These are phyloP conservation scores for Papilio demoleus DNA, from an alignment of 2,888 invertebrate species.

Conservation along the genomic window DNA sequence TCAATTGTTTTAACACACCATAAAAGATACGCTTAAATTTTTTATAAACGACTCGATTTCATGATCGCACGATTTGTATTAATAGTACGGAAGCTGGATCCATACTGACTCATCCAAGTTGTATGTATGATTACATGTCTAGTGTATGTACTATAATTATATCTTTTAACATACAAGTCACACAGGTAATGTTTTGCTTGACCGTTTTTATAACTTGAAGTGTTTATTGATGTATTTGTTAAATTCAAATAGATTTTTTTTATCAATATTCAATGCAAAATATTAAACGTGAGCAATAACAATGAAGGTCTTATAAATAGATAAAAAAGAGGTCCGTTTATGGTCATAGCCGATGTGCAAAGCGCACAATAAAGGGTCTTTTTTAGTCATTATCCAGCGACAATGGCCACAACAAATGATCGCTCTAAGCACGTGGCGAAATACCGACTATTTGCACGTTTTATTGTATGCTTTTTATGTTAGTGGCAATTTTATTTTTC, in stretches of 20 bases:
- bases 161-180: too few species aligned
- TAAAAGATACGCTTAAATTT: conserved; percentile 6
- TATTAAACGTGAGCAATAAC: conserved; percentile 40
- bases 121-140: too few species aligned
- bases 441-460: conserved; percentile 33
- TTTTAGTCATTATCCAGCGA: conserved; percentile 62
- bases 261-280: conserved; percentile 30
- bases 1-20: background rate
- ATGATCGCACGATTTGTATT: background rate
- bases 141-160: too few species aligned
- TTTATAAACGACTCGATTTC: conserved; percentile 11
- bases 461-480: conserved; percentile 11
- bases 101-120: background rate
- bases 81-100: background rate
- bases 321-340: conserved; percentile 54
- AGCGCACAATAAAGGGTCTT: conserved; percentile 53
- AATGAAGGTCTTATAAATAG: conserved; percentile 46
- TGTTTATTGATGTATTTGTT: too few species aligned
- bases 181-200: too few species aligned
- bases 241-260: too few species aligned
- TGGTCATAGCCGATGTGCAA: conserved; percentile 56
- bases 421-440: conserved; percentile 46
- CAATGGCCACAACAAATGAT: conserved; percentile 60
- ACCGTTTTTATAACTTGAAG: too few species aligned
- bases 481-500: conserved; percentile 3